Conservation (phyloP, 2,113 vertebrate genomes). For the Myotis davidii region DNA sequence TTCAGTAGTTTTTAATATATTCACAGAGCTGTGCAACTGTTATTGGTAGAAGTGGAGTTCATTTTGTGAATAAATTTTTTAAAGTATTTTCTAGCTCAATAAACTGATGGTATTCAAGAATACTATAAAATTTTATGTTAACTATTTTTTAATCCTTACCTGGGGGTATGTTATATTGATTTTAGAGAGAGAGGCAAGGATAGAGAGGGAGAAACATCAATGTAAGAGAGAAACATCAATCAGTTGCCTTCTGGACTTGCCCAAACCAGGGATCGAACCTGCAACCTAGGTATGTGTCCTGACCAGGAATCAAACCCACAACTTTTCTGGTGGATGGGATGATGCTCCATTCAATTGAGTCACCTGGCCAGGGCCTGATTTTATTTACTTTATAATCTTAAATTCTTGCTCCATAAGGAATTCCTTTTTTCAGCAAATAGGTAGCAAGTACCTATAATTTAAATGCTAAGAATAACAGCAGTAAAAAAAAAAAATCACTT, state of each 20-base stretch:
- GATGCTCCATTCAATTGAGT: neutral
- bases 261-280: neutral
- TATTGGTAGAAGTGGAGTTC: neutral
- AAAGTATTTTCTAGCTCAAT: neutral
- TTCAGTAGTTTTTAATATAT: neutral
- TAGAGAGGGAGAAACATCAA: neutral
- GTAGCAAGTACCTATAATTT: neutral
- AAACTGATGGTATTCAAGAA: neutral
- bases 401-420: neutral
- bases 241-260: neutral
- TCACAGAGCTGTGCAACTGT: neutral
- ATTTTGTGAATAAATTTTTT: neutral
- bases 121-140: neutral
- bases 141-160: neutral
- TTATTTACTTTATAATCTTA: slow-evolving; percentile 16
- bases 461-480: neutral
- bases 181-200: neutral
- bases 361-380: neutral
- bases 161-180: neutral
- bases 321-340: neutral
- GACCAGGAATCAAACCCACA: neutral
- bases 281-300: neutral
- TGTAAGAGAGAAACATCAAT: neutral
- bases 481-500: neutral
- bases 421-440: neutral